Base-by-base conservation (phyloP, 2,113 vertebrate genomes). In the Elephantulus edwardii region DNA sequence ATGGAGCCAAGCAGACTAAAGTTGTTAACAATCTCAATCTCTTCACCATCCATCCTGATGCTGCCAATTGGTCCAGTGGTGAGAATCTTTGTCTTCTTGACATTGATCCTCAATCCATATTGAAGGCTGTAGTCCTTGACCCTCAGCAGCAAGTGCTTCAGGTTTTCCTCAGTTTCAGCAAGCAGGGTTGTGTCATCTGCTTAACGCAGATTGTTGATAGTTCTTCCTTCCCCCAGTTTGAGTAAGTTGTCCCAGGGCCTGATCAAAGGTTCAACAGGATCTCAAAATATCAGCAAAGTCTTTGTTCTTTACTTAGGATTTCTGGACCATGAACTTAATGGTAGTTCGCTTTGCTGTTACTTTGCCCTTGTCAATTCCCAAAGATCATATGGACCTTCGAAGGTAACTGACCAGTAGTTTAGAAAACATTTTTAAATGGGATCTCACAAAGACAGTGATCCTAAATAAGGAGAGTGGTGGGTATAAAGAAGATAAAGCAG, bases 241-340 rank as follows among this genome's bases (percentile, higher is more conserved):
- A 94, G 66, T 20, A 91, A 42, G 38, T 80, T 91, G n/a, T 92
- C 92, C 89, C n/a, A 44, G 72, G 48, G 48, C 81, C 86, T 86
- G 70, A 9, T 6, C 77, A 48, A 33, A 46, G 52, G 8, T 44
- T 6, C 74, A 93, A 64, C 20, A 72, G 44, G 81, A 86, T 84
- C 79, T 66, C 62, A 76, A 38, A 52, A 83, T 1, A 76, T 56
- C 46, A 35, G 30, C 35, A 80, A 68, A 89, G 80, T 70, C 58
- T 20, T 66, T 8, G 9, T 50, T 95, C 66, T n/a, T n/a, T n/a
- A n/a, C n/a, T 8, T 35, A 88, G 87, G 58, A 60, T 13, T 3
- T n/a, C 42, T 58, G 74, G 88, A 20, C 44, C 1, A 2, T 7
- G 24, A 48, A 22, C 20, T 46, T 40, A 48, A 33, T 0, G 0